These are phyloP conservation scores for Enoplosus armatus DNA, from an alignment of 2,797 vertebrate genomes.

Conservation along the genomic window DNA sequence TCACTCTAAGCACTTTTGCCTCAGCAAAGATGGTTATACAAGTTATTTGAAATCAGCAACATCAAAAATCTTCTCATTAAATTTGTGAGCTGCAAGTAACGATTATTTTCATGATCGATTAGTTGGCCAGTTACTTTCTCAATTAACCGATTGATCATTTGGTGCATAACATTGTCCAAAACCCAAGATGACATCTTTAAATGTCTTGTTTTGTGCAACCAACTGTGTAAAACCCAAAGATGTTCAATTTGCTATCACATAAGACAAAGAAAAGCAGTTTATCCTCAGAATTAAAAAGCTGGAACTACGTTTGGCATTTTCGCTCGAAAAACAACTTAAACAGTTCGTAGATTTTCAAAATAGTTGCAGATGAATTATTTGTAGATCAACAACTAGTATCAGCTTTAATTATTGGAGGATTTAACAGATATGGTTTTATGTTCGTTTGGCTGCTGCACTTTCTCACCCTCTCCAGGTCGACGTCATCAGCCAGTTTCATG, in stretches of 20 bases:
- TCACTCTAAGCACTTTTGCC: not conserved
- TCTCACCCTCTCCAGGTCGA: constrained; percentile 94
- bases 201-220: not conserved
- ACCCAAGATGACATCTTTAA: not conserved
- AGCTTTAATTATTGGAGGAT: not conserved
- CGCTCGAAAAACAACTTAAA: not conserved
- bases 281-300: not conserved
- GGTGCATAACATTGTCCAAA: not conserved
- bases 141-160: rapidly evolving
- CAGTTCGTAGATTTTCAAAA: not conserved
- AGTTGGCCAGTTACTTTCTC: not conserved
- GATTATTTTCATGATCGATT: not conserved
- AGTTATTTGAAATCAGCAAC: not conserved
- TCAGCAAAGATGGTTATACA: not conserved
- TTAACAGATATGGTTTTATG: not conserved
- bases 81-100: not conserved
- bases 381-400: not conserved
- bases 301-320: not conserved
- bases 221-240: not conserved
- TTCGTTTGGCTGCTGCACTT: not conserved
- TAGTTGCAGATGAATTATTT: not conserved
- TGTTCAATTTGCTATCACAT: not conserved
- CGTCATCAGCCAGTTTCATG: constrained; percentile 95
- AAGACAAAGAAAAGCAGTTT: not conserved
- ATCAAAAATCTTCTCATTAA: too few relatives aligned